phyloP scores from a whole-genome alignment of 2,888 invertebrate genomes.

The Ichneumoninae sp. region DNA sequence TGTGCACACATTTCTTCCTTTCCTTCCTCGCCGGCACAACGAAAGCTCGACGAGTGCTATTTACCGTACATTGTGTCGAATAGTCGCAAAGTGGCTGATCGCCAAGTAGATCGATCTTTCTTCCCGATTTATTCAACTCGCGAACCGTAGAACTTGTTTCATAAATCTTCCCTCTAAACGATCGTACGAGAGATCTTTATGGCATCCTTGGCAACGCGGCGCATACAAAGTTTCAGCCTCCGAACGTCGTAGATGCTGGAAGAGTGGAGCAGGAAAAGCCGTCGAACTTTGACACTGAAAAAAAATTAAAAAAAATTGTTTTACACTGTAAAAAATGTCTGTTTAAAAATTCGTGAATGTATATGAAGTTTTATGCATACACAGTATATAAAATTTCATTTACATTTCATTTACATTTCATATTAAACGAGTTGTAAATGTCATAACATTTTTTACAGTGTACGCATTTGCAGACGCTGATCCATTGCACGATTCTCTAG shows the following conservation, averaged over 20 bases:
- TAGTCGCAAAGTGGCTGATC: slow-evolving; percentile 19
- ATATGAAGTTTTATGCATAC: too few species aligned
- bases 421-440: too few species aligned
- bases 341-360: too few species aligned
- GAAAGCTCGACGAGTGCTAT: not conserved
- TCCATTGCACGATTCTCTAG: too few species aligned
- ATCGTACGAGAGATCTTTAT: not conserved
- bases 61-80: slow-evolving; percentile 20
- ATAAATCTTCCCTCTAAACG: slow-evolving; percentile 17
- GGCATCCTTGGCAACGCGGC: not conserved
- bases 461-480: too few species aligned
- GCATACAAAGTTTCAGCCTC: slow-evolving; percentile 2
- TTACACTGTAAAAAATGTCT: not conserved
- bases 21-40: not conserved
- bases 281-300: not conserved
- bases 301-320: not conserved
- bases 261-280: not conserved
- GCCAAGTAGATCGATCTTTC: slow-evolving; percentile 40
- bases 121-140: not conserved
- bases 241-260: not conserved
- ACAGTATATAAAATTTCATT: too few species aligned
- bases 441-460: too few species aligned
- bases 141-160: not conserved
- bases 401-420: too few species aligned
- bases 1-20: not conserved